Evolutionary conservation across 2,797 vertebrate species (phyloP), one percentile per base, ranked within the genome.

Genomic region (Acropternis orthonyx): DNA sequence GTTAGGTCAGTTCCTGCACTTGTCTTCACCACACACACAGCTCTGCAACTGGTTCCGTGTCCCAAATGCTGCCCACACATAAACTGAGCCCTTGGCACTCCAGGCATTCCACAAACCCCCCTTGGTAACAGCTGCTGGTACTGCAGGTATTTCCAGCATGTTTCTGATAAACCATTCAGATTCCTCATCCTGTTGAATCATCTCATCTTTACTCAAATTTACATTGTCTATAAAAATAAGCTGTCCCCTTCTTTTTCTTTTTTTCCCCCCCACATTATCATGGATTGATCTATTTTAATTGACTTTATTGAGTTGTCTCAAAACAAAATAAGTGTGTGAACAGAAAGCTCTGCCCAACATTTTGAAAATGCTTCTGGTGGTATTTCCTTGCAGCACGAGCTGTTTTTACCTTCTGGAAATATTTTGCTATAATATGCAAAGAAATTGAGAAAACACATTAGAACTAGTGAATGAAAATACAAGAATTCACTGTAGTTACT

Each of bases 381-480:
- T 65, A 36, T 68, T 90, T 90, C 61, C n/a, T 72, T 92, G 36
- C 24, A 71, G 37, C 61, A 39, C 30, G 54, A 85, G 52, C 28
- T 95, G 52, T n/a, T 88, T 88, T 88, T 90, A 76, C 41, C 39
- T 90, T 91, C 54, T 34, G 27, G 66, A 84, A 92, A 69, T 76
- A 23, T 55, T 73, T 69, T 93, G 23, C 73, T 94, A 2, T 79
- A 76, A 73, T 36, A 17, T 54, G 52, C 58, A 90, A 44, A 91
- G 51, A 81, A 89, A 86, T 69, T 58, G 32, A 76, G 54, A 51
- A 28, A 80, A 9, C 15, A 9, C 67, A 24, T 46, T 72, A 49
- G 55, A 90, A 46, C 9, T 73, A 32, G 9, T 76, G 76, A 95
- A 66, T 91, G 68, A 88, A 89, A 94, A 75, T 37, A 30, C 0